phyloP scores from a whole-genome alignment of 1,140 invertebrate species.

The Anastatus disparis region DNA sequence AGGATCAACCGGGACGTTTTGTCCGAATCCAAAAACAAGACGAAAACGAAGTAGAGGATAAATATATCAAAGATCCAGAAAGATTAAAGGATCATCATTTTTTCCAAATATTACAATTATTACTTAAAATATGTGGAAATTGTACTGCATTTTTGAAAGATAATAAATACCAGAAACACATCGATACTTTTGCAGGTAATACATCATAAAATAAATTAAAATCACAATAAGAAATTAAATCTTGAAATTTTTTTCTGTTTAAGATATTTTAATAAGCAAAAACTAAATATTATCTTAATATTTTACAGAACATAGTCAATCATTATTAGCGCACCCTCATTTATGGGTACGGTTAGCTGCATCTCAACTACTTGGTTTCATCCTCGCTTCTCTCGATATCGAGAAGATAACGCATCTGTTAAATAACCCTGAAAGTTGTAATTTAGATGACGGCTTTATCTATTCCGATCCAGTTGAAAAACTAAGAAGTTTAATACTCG shows the following conservation, averaged over 20 bases:
- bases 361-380: conserved; percentile 77
- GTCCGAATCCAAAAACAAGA: conserved; percentile 52
- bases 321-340: conserved; percentile 72
- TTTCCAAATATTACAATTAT: conserved; percentile 76
- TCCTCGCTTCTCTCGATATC: conserved; percentile 74
- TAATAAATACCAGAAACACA: conserved; percentile 58
- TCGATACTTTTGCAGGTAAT: conserved; percentile 68
- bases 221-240: not conserved
- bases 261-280: not conserved
- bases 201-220: not conserved
- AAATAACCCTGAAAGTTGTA: conserved; percentile 50
- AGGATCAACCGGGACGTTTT: conserved; percentile 54
- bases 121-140: conserved; percentile 71
- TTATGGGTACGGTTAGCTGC: conserved; percentile 81
- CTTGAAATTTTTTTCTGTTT: too few species aligned
- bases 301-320: conserved; percentile 62
- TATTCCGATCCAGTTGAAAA: conserved; percentile 70
- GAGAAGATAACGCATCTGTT: conserved; percentile 69
- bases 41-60: conserved; percentile 44
- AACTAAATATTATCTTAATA: conserved; percentile 18
- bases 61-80: conserved; percentile 53
- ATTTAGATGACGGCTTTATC: conserved; percentile 67
- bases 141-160: conserved; percentile 67
- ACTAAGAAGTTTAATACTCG: conserved; percentile 76
- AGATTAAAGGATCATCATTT: conserved; percentile 75